Conservation (phyloP, 1,140 invertebrate genomes). For the Potamilus streckersoni region DNA sequence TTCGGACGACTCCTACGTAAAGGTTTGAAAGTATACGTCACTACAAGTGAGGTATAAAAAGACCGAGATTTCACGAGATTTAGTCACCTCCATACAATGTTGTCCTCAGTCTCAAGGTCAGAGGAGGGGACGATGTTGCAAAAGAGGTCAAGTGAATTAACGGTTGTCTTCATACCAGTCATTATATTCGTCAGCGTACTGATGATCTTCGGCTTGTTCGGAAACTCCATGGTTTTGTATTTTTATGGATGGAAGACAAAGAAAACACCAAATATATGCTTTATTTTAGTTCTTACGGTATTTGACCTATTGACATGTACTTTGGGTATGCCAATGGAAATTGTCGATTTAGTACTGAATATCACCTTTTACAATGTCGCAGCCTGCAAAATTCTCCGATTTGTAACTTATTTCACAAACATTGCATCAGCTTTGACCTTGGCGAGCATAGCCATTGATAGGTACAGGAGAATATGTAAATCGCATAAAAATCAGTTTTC, state of each 20-base stretch:
- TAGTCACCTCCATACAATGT: too few species aligned
- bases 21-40: too few species aligned
- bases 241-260: conserved; percentile 30
- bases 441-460: conserved; percentile 39
- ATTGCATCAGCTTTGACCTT: conserved; percentile 40
- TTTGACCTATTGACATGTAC: conserved; percentile 38
- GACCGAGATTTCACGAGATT: too few species aligned
- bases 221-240: conserved; percentile 31
- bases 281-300: conserved; percentile 38
- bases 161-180: conserved; percentile 23
- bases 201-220: conserved; percentile 28
- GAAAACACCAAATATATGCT: conserved; percentile 23
- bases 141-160: conserved; percentile 6
- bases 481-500: conserved; percentile 38
- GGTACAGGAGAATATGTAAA: conserved; percentile 38
- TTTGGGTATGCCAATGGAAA: conserved; percentile 43
- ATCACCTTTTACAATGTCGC: conserved; percentile 38
- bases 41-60: too few species aligned
- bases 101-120: too few species aligned
- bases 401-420: conserved; percentile 30
- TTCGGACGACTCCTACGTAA: too few species aligned
- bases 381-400: conserved; percentile 41
- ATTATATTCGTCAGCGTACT: conserved; percentile 30
- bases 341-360: conserved; percentile 39
- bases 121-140: too few species aligned